phyloP scores from a whole-genome alignment of 2,888 invertebrate species.

The Molorchus minor region DNA sequence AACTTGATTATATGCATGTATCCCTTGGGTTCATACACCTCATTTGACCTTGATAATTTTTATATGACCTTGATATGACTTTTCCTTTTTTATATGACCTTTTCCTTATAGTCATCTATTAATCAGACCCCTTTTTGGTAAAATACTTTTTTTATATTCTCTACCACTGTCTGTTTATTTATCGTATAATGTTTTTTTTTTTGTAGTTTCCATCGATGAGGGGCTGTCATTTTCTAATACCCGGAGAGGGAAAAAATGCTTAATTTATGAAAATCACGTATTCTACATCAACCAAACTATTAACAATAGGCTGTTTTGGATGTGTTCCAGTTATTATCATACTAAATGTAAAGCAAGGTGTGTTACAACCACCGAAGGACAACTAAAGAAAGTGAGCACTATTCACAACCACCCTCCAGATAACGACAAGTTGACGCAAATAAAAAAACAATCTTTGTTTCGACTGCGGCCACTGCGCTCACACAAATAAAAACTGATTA shows the following conservation, averaged over 20 bases:
- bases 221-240: slow-evolving; percentile 37
- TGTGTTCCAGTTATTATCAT: slow-evolving; percentile 50
- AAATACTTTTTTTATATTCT: no score
- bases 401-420: slow-evolving; percentile 51
- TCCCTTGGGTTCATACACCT: no score
- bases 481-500: not conserved
- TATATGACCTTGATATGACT: no score
- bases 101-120: no score
- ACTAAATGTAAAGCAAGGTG: slow-evolving; percentile 51
- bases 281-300: slow-evolving; percentile 49
- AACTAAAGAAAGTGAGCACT: slow-evolving; percentile 33
- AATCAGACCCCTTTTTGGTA: no score
- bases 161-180: no score
- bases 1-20: no score
- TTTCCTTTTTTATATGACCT: no score
- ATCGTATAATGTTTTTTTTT: no score
- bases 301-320: slow-evolving; percentile 50
- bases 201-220: no score
- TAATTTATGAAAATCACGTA: slow-evolving; percentile 48
- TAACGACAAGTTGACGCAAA: slow-evolving; percentile 15
- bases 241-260: slow-evolving; percentile 47
- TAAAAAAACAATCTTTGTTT: not conserved
- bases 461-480: not conserved
- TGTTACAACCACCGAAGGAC: slow-evolving; percentile 44
- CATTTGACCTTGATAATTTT: no score